These are phyloP conservation scores for Tiaroga cobitis DNA, from an alignment of 2,797 vertebrate genomes.

Conservation along the genomic window DNA sequence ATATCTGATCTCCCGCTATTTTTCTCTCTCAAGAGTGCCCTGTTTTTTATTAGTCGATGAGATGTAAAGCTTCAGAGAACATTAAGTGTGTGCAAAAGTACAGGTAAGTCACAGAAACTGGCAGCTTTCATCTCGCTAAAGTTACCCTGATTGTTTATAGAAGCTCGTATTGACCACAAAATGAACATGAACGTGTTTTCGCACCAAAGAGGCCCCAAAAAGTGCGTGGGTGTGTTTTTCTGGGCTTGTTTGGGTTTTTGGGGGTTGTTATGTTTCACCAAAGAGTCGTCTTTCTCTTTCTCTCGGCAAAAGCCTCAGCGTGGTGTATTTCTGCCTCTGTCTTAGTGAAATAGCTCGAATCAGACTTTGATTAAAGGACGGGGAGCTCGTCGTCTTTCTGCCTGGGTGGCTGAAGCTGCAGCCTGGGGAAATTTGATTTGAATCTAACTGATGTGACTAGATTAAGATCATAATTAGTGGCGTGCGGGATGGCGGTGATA, in stretches of 20 bases:
- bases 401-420: slow-evolving; percentile 75
- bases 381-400: slow-evolving; percentile 66
- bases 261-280: slow-evolving; percentile 60
- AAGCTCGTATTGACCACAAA: slow-evolving; percentile 39
- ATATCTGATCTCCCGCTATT: neutral
- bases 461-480: slow-evolving; percentile 82
- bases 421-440: slow-evolving; percentile 81
- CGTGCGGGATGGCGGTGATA: slow-evolving; percentile 75
- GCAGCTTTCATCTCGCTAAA: slow-evolving; percentile 44
- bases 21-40: slow-evolving; percentile 13
- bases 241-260: neutral
- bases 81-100: slow-evolving; percentile 4
- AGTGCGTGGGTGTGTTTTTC: slow-evolving; percentile 30
- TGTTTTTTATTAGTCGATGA: slow-evolving; percentile 48
- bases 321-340: slow-evolving; percentile 67
- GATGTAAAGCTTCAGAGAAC: slow-evolving; percentile 29
- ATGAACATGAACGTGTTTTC: slow-evolving; percentile 39
- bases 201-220: slow-evolving; percentile 9
- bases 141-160: slow-evolving; percentile 38
- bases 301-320: slow-evolving; percentile 73
- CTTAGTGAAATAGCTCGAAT: slow-evolving; percentile 74
- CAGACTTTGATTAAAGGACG: slow-evolving; percentile 77
- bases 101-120: slow-evolving; percentile 15
- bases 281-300: slow-evolving; percentile 52
- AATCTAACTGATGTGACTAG: slow-evolving; percentile 82